phyloP scores from a whole-genome alignment of 2,888 invertebrate genomes.

The Plebejus argus region DNA sequence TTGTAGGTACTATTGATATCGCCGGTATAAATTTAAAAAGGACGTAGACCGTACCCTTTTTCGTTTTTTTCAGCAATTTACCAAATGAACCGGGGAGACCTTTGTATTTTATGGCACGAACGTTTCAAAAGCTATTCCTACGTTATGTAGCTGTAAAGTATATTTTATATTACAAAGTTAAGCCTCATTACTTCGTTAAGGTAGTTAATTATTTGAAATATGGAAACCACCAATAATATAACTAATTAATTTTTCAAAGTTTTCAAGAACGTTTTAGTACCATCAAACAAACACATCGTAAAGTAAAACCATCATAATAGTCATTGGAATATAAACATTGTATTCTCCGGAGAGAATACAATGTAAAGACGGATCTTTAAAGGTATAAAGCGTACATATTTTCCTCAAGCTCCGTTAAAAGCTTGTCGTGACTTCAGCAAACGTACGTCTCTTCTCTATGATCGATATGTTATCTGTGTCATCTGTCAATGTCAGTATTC shows the following conservation, averaged over 20 bases:
- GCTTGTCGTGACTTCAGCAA: not conserved
- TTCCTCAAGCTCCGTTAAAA: slow-evolving; percentile 7
- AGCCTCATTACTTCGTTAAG: no score
- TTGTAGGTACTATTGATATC: slow-evolving; percentile 27
- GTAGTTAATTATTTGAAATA: no score
- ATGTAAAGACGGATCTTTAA: not conserved
- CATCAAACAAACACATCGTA: not conserved
- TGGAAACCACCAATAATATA: no score
- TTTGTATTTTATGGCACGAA: not conserved
- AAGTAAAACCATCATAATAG: not conserved
- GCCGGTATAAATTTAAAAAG: slow-evolving; percentile 20
- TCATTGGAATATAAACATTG: no score
- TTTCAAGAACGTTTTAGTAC: no score
- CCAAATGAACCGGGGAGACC: not conserved
- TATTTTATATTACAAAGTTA: not conserved
- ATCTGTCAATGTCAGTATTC: slow-evolving; percentile 12
- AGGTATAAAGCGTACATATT: not conserved
- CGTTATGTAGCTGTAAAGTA: not conserved
- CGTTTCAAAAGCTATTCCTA: not conserved
- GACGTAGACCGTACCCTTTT: not conserved
- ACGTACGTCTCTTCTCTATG: not conserved
- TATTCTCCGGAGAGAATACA: not conserved
- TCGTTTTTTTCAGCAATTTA: not conserved
- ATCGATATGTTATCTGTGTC: slow-evolving; percentile 12
- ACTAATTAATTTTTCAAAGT: no score